Conservation (phyloP, 2,113 vertebrate genomes). For the human (Homo sapiens) region GRCh38 chr13:109561501-109562000, state of each 20-base stretch:
- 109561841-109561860: not conserved
- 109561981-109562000: not conserved
- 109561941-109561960: too few relatives aligned
- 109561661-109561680: accelerated
- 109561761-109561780: not conserved
- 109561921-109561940: not conserved
- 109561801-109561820: not conserved
- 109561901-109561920: not conserved
- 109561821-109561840: not conserved
- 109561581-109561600: not conserved
- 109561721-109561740: not conserved
- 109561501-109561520: not conserved
- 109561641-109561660: not conserved
- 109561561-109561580: not conserved
- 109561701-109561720: accelerated
- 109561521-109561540: not conserved
- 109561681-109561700: not conserved
- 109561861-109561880: accelerated
- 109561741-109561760: accelerated
- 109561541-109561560: not conserved
- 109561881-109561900: too few relatives aligned
- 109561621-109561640: not conserved
- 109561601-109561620: not conserved
- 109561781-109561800: not conserved
- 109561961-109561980: not conserved